A percentile compares a stretch with the other conserved stretches of the same genome.
Conservation (phyloP, 2,888 invertebrate species). For the Drosophila monieri region DNA sequence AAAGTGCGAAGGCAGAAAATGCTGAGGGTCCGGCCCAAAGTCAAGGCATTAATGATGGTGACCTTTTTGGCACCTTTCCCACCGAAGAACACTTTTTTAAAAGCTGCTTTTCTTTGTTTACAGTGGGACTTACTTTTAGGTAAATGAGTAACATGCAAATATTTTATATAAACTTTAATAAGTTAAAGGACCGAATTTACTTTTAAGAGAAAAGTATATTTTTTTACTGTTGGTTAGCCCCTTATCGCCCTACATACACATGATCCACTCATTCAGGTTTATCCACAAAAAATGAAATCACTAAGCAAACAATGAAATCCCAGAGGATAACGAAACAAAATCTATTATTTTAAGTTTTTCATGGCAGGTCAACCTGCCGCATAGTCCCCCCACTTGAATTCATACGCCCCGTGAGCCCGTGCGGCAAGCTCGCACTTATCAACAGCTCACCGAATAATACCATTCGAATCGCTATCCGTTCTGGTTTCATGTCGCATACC, state of each 20-base stretch:
- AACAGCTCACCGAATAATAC: conserved; percentile 27
- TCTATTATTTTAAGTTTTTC: conserved; percentile 36
- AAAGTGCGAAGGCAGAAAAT: conserved; percentile 32
- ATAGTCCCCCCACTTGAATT: not conserved
- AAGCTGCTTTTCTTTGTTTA: not conserved
- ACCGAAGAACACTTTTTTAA: not conserved
- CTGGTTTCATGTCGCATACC: conserved; percentile 2
- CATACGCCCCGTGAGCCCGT: conserved; percentile 15
- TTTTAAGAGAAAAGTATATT: not conserved
- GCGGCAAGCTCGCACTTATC: conserved; percentile 11
- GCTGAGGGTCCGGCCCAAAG: conserved; percentile 12
- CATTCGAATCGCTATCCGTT: conserved; percentile 11
- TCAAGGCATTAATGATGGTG: conserved; percentile 31
- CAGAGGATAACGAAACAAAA: conserved; percentile 23
- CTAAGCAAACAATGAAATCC: conserved; percentile 9
- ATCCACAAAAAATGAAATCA: conserved; percentile 1
- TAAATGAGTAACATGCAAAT: not conserved
- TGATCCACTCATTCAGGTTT: not conserved
- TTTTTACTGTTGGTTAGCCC: no score
- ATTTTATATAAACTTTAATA: not conserved
- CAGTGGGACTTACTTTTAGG: not conserved
- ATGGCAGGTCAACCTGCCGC: not conserved
- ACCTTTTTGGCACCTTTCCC: conserved; percentile 26
- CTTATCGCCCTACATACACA: not conserved
- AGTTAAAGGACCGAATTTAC: no score